A percentile compares a stretch with the other conserved stretches of the same genome.
Evolutionary conservation across 2,113 vertebrate species (phyloP).

Genomic region (Scalopus aquaticus): DNA sequence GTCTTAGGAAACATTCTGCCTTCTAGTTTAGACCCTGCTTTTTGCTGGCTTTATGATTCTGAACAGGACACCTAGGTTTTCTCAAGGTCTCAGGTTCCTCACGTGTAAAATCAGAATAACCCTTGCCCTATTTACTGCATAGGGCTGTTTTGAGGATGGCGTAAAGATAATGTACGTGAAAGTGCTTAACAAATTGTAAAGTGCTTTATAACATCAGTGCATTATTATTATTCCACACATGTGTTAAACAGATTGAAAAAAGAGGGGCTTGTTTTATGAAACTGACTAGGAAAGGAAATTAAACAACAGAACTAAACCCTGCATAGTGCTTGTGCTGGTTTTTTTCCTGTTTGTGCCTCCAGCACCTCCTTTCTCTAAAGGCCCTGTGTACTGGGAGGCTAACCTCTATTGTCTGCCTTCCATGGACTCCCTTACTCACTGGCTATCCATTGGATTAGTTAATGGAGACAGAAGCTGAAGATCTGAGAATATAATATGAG

Average conservation of each 20-base stretch:
- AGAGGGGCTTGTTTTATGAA: neutral
- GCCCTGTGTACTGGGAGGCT: neutral
- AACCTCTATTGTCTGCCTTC: neutral
- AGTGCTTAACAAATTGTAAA: neutral
- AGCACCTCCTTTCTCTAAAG: neutral
- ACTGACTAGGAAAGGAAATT: neutral
- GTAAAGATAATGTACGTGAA: neutral
- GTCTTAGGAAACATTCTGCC: neutral
- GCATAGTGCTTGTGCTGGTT: neutral
- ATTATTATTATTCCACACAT: neutral
- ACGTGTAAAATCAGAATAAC: neutral
- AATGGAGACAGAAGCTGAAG: neutral
- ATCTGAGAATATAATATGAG: neutral
- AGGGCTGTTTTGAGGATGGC: neutral
- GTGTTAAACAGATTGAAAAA: constrained; percentile 34
- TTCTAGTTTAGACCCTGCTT: neutral
- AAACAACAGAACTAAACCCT: neutral
- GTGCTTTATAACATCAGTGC: neutral
- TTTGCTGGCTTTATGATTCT: neutral
- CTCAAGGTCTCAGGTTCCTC: neutral
- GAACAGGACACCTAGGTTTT: neutral
- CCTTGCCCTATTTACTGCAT: neutral
- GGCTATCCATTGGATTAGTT: neutral
- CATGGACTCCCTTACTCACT: neutral
- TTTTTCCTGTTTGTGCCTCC: neutral